Percentiles rank a stretch among this genome's conserved stretches.
phyloP scores from a whole-genome alignment of 2,888 invertebrate genomes.

The Tetrapedia diversipes region DNA sequence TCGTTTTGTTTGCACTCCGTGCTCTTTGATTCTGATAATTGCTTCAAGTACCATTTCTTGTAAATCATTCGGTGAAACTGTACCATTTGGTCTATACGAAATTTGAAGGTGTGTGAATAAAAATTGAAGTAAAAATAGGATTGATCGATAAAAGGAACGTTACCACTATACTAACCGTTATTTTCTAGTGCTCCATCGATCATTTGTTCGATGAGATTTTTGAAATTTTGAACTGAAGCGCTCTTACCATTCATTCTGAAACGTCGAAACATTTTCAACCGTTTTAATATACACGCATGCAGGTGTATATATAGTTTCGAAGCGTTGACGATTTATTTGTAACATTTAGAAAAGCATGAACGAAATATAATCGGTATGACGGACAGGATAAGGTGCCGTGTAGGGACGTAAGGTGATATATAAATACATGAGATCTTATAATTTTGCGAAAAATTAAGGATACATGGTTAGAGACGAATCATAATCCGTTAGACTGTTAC shows the following conservation, averaged over 20 bases:
- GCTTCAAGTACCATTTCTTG: slow-evolving; percentile 57
- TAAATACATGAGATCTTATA: background rate
- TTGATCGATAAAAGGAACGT: background rate
- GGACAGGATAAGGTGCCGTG: no score
- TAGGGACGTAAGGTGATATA: background rate
- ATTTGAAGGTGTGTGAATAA: background rate
- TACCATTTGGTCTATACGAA: slow-evolving; percentile 51
- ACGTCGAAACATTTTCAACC: background rate
- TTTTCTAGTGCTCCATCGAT: slow-evolving; percentile 58
- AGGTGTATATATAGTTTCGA: background rate
- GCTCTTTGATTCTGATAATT: slow-evolving; percentile 31
- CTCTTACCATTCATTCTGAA: slow-evolving; percentile 53
- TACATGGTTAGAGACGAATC: background rate
- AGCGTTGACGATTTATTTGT: background rate
- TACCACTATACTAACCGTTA: slow-evolving; percentile 50
- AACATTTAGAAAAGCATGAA: no score
- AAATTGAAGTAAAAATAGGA: background rate
- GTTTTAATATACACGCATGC: no score
- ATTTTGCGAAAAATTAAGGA: slow-evolving; percentile 11
- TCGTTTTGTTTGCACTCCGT: background rate
- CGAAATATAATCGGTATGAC: no score
- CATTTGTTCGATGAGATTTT: slow-evolving; percentile 61
- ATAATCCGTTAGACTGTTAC: background rate
- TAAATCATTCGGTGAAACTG: slow-evolving; percentile 61
- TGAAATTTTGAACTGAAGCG: slow-evolving; percentile 66